These are phyloP conservation scores for Eurytoma adleriae DNA, from an alignment of 2,888 invertebrate genomes.

Conservation along the genomic window DNA sequence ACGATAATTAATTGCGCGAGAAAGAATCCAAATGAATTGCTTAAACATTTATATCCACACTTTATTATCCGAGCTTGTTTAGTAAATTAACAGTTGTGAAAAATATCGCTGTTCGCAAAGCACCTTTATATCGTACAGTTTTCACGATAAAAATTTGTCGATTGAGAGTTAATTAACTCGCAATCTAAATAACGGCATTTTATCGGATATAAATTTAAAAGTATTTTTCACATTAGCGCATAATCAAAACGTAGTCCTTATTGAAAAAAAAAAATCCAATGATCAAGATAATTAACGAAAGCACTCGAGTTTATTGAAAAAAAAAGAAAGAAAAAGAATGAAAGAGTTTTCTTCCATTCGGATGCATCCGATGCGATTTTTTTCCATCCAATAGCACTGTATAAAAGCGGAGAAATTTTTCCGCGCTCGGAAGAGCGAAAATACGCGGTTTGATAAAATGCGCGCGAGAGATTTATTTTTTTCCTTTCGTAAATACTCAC, in stretches of 20 bases:
- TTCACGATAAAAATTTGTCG: too few species aligned
- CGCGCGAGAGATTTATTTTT: neutral
- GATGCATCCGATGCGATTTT: neutral
- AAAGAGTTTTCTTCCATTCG: neutral
- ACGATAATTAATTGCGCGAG: too few species aligned
- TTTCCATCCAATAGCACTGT: slow-evolving; percentile 8
- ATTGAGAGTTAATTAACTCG: too few species aligned
- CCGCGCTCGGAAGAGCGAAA: neutral
- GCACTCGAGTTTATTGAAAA: slow-evolving; percentile 3
- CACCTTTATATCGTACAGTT: too few species aligned
- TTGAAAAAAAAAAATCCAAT: slow-evolving; percentile 13
- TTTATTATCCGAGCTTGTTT: too few species aligned
- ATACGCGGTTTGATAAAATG: neutral
- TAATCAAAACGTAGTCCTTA: neutral
- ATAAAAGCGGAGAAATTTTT: neutral
- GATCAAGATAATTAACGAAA: slow-evolving; percentile 28
- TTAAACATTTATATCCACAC: too few species aligned
- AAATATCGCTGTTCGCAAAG: too few species aligned
- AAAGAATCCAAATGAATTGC: too few species aligned
- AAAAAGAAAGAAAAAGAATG: neutral
- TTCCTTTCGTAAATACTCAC: neutral
- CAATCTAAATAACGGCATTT: too few species aligned
- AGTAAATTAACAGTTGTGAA: too few species aligned
- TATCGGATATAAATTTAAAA: too few species aligned
- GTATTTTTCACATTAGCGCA: too few species aligned